Conservation (phyloP, 1,140 invertebrate genomes). For the Mycetomoellerius zeteki region DNA sequence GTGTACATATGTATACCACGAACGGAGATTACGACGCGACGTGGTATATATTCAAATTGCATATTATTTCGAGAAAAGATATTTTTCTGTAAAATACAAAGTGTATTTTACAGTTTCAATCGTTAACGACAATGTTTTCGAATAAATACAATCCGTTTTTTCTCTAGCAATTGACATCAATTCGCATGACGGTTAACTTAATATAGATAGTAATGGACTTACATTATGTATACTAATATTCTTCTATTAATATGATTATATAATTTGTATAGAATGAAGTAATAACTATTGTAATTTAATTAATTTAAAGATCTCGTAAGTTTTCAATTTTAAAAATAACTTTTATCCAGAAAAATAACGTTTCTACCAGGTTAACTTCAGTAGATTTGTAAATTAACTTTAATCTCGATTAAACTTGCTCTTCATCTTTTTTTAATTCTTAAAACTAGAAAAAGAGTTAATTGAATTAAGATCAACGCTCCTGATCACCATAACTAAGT, state of each 20-base stretch:
- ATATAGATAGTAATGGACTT: not conserved
- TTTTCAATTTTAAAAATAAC: no score
- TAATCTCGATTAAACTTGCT: no score
- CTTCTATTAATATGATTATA: not conserved
- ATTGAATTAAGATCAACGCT: no score
- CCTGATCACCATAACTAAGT: no score
- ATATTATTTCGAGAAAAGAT: conserved; percentile 16
- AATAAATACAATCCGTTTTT: not conserved
- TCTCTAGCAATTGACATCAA: not conserved
- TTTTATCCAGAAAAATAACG: no score
- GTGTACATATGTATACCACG: not conserved
- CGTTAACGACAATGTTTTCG: not conserved
- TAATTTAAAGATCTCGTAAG: no score
- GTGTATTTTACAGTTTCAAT: not conserved
- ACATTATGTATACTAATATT: not conserved
- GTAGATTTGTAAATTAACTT: no score
- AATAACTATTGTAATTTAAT: not conserved
- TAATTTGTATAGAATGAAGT: conserved; percentile 31
- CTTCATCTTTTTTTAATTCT: no score
- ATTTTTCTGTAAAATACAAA: conserved; percentile 15
- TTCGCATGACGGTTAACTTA: not conserved
- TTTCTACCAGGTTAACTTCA: no score
- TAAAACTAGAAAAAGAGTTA: no score
- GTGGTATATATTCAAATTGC: conserved; percentile 32
- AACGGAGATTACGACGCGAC: conserved; percentile 9